Evolutionary conservation across 1,140 invertebrate genomes (phyloP).

Genomic region (Anthonomus grandis): DNA sequence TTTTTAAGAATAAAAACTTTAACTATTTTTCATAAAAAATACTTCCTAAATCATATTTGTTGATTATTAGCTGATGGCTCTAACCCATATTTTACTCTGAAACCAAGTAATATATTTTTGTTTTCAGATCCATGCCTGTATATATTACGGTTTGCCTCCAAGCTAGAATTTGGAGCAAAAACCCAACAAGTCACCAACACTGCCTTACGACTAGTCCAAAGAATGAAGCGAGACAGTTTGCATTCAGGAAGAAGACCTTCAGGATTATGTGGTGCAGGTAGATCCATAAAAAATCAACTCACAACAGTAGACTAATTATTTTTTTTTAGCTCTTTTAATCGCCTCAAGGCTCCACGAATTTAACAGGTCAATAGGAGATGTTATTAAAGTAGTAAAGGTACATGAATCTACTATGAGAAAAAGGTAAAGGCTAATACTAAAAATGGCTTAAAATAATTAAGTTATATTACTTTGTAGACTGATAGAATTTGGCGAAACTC

Average conservation of each 20-base stretch:
- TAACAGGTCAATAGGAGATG: slow-evolving; percentile 79
- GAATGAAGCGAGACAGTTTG: slow-evolving; percentile 98
- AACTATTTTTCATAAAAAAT: no score
- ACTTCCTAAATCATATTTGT: no score
- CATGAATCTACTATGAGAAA: slow-evolving; percentile 92
- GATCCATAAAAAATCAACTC: slow-evolving; percentile 26
- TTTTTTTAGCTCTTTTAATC: slow-evolving; percentile 79
- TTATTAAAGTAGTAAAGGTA: slow-evolving; percentile 94
- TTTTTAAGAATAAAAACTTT: no score
- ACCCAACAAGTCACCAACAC: slow-evolving; percentile 89
- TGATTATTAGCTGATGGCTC: no score
- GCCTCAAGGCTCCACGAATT: slow-evolving; percentile 92
- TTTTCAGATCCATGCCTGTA: slow-evolving; percentile 90
- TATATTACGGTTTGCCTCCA: slow-evolving; percentile 90
- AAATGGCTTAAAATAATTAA: slow-evolving; percentile 24
- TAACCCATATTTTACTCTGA: no score
- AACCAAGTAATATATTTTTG: no score
- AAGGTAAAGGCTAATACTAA: slow-evolving; percentile 55
- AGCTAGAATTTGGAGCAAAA: slow-evolving; percentile 88
- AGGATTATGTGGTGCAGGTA: slow-evolving; percentile 93
- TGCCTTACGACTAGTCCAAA: slow-evolving; percentile 85
- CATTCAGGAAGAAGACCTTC: slow-evolving; percentile 93
- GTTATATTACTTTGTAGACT: slow-evolving; percentile 55
- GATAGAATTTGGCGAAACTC: slow-evolving; percentile 94
- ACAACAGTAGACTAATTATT: neutral